phyloP scores from a whole-genome alignment of 2,888 invertebrate species.

The Calliopum simillimum region DNA sequence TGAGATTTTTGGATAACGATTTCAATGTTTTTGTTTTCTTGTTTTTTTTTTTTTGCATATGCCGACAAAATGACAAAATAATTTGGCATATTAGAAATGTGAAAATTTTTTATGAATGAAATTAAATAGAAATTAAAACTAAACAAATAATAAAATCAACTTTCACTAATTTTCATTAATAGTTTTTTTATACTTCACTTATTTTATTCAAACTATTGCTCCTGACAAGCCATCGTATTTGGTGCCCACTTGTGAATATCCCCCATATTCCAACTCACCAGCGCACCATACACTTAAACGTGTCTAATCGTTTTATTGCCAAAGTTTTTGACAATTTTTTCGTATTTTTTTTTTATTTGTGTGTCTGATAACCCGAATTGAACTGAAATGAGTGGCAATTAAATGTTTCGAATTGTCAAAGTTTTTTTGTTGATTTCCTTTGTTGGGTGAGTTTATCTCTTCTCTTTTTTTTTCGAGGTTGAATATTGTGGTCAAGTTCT shows the following conservation, averaged over 20 bases:
- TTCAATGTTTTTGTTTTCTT: neutral
- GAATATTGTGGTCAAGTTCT: neutral
- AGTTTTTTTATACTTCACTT: no score
- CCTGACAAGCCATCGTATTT: no score
- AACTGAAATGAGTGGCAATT: constrained; percentile 31
- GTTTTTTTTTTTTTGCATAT: neutral
- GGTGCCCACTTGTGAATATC: neutral
- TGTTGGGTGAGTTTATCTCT: no score
- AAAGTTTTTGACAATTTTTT: constrained; percentile 27
- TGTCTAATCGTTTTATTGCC: constrained; percentile 32
- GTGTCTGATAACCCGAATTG: constrained; percentile 13
- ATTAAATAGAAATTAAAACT: no score
- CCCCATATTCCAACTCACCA: neutral
- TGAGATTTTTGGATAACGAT: neutral
- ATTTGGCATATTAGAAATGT: neutral
- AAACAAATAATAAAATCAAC: no score
- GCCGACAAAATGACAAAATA: constrained; percentile 23
- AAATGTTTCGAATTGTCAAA: constrained; percentile 27
- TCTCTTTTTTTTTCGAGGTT: neutral
- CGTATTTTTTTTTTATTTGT: neutral
- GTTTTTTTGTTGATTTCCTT: constrained; percentile 5
- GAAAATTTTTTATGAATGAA: no score
- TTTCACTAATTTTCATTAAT: no score
- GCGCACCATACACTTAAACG: constrained; percentile 11
- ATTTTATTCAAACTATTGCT: no score